Percentiles rank a stretch among this genome's conserved stretches.
Evolutionary conservation across 2,113 vertebrate species (phyloP).

Genomic region (Cathartes aura): DNA sequence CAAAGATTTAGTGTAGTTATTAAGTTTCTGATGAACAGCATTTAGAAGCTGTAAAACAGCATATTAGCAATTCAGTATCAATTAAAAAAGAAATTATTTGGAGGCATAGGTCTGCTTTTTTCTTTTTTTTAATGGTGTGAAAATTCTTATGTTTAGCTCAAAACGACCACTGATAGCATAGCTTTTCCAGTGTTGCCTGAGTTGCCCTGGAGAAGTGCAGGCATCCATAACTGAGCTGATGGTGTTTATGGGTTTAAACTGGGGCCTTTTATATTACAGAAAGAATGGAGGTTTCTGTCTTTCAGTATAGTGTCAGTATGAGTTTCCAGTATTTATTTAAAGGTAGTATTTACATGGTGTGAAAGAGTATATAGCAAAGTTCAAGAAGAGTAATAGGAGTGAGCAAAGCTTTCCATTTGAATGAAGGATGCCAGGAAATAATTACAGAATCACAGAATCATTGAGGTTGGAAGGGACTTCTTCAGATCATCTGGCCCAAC

Average conservation of each 20-base stretch:
- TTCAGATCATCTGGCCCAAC: background rate
- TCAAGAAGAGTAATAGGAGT: background rate
- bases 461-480: background rate
- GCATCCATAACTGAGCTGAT: background rate
- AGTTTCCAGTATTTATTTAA: background rate
- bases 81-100: background rate
- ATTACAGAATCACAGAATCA: background rate
- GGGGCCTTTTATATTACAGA: background rate
- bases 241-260: background rate
- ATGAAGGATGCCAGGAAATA: background rate
- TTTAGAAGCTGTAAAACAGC: background rate
- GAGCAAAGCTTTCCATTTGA: background rate
- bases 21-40: background rate
- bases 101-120: background rate
- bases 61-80: background rate
- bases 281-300: background rate
- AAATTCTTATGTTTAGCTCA: background rate
- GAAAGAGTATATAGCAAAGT: background rate
- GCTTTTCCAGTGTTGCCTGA: background rate
- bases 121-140: background rate
- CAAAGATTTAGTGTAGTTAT: background rate
- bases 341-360: background rate
- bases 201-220: background rate
- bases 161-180: background rate
- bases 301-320: background rate